Base-by-base conservation (phyloP, 2,797 vertebrate species). In the Coregonus ussuriensis region DNA sequence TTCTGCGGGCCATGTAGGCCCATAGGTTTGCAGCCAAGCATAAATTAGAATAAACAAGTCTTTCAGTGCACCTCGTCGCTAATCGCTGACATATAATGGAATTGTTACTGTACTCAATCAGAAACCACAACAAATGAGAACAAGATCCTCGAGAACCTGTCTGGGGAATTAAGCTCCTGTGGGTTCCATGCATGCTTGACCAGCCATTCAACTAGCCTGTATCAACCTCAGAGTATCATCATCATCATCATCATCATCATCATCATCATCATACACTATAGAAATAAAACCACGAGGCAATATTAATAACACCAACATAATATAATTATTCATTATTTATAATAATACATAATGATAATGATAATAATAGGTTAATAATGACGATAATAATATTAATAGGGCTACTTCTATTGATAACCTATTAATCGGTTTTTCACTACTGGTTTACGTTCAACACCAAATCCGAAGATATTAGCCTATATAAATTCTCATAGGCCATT, bases 191-290 rank as follows among this genome's bases (percentile, higher is more conserved):
- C 74, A 52, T 62, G 84, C 78, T 71, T 82, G 81, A 77, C 82
- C 82, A 67, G 72, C 63, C 70, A 77, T 81, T 82, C 72, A 66
- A 56, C 66, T 63, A 25, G 9, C 9, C 63, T 63, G 7, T 54
- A 56, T 56, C 62, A 47, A 59, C 25, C 74, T 53, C 76, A 4
- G n/a, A 65, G 62, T 21, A 68, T 31, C n/a, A n/a, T n/a, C 15
- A 3, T 66, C 80, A 75, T 83, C 86, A 62, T 83, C 68, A 29
- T 63, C 75, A 51, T 70, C 54, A 54, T 31, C 77, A 72, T 35
- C 84, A 71, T 69, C 81, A 0, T 77, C 86, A 51, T 69, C 86
- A 70, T 15, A 74, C 77, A 81, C 47, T 31, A 52, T 33, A 72
- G 2, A 29, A 72, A 31, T 29, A 37, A 9, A 67, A 35, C 66